These are phyloP conservation scores for Otis tarda DNA, from an alignment of 2,113 vertebrate species.

Conservation along the genomic window DNA sequence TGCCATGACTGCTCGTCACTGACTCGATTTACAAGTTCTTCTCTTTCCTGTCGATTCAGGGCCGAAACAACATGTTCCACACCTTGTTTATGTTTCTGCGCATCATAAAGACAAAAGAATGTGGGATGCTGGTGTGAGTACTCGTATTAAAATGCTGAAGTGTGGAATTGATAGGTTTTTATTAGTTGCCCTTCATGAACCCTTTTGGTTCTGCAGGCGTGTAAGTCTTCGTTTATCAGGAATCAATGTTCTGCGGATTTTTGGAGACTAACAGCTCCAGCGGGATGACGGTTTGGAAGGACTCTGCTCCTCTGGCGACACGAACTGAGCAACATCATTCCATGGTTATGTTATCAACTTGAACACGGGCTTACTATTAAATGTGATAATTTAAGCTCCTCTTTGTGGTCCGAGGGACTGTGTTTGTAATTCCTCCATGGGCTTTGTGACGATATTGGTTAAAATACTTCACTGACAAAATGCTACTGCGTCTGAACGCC, in stretches of 20 bases:
- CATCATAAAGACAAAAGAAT: slow-evolving; percentile 94
- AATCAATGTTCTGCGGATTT: slow-evolving; percentile 96
- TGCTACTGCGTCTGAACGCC: no score
- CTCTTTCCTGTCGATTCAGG: slow-evolving; percentile 71
- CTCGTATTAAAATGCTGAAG: background rate
- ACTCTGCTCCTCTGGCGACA: background rate
- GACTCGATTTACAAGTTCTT: background rate
- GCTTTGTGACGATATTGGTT: no score
- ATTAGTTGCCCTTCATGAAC: no score
- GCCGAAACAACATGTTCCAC: slow-evolving; percentile 97
- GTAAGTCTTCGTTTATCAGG: slow-evolving; percentile 94
- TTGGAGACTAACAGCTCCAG: slow-evolving; percentile 63
- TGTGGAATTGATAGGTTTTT: no score
- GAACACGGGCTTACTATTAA: no score
- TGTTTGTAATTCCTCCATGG: no score
- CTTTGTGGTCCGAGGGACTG: no score
- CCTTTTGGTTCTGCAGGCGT: slow-evolving; percentile 75
- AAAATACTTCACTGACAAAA: no score
- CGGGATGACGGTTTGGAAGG: rapidly evolving
- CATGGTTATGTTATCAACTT: no score
- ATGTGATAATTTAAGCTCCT: no score
- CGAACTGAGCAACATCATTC: background rate
- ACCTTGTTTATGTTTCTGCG: slow-evolving; percentile 96
- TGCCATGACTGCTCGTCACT: rapidly evolving
- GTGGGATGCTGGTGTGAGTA: slow-evolving; percentile 95